These are phyloP conservation scores for Argynnis bischoffii DNA, from an alignment of 2,888 invertebrate species.

Conservation along the genomic window DNA sequence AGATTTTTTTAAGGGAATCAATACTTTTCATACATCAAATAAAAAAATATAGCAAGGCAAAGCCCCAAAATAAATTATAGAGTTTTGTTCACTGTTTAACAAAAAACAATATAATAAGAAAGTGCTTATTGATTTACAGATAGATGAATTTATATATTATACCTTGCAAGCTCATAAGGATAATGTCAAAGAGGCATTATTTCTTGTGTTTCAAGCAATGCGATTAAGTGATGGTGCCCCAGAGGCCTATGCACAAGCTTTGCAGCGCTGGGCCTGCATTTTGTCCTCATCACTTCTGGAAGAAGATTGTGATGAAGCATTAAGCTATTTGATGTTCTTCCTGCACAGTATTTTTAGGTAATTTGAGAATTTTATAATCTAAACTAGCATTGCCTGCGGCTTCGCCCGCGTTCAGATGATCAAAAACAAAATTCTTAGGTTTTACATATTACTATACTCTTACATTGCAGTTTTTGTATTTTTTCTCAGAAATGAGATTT, in stretches of 20 bases:
- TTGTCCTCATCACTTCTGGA: constrained; percentile 57
- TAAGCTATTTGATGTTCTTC: constrained; percentile 62
- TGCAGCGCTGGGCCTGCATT: constrained; percentile 67
- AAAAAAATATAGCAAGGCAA: too few species aligned
- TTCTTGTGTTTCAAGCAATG: constrained; percentile 59
- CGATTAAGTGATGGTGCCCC: constrained; percentile 59
- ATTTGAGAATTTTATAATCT: not conserved
- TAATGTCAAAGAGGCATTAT: constrained; percentile 62
- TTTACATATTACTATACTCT: too few species aligned
- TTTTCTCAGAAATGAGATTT: too few species aligned
- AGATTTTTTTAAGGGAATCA: not conserved
- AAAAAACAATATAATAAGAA: too few species aligned
- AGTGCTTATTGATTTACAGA: constrained; percentile 48
- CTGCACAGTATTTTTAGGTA: constrained; percentile 69
- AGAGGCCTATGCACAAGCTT: constrained; percentile 52
- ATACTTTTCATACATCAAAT: too few species aligned
- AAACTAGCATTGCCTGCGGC: too few species aligned
- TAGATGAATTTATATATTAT: constrained; percentile 66
- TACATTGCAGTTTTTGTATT: too few species aligned
- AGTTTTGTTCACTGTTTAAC: too few species aligned
- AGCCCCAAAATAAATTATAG: too few species aligned
- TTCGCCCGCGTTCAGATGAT: too few species aligned
- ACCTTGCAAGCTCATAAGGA: constrained; percentile 53
- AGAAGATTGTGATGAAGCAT: constrained; percentile 47
- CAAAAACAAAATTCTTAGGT: too few species aligned